phyloP scores from a whole-genome alignment of 2,113 vertebrate species.

The Cynoglossus semilaevis region DNA sequence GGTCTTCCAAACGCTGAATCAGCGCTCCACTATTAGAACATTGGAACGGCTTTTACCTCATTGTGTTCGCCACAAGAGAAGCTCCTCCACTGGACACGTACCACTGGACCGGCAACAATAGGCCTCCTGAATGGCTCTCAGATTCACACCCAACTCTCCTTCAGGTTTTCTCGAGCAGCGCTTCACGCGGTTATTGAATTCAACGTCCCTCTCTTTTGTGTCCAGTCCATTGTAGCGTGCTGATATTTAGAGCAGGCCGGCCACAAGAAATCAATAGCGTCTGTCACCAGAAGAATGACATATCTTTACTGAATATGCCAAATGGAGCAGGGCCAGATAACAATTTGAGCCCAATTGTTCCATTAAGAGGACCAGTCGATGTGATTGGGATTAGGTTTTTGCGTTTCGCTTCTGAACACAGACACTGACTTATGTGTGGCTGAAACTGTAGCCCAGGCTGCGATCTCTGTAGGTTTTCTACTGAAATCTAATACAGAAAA shows the following conservation, averaged over 20 bases:
- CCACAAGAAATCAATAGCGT: conserved; percentile 63
- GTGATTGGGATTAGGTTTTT: conserved; percentile 32
- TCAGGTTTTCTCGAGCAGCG: conserved; percentile 35
- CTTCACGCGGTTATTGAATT: conserved; percentile 40
- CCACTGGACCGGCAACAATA: conserved; percentile 40
- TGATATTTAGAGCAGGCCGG: conserved; percentile 54
- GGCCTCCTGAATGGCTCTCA: conserved; percentile 35
- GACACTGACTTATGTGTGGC: conserved; percentile 25
- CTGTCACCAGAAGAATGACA: conserved; percentile 64
- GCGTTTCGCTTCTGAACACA: conserved; percentile 23
- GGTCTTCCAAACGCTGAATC: no score
- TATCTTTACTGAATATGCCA: conserved; percentile 50
- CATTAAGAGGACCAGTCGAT: conserved; percentile 44
- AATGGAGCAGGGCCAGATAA: conserved; percentile 50
- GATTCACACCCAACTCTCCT: conserved; percentile 38
- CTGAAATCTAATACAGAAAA: background rate
- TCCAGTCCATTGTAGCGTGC: conserved; percentile 36
- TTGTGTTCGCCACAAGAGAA: conserved; percentile 18
- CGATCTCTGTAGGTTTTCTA: background rate
- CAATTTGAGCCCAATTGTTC: conserved; percentile 46
- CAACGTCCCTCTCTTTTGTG: conserved; percentile 45
- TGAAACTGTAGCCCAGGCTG: background rate
- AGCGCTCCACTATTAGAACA: no score
- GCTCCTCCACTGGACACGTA: conserved; percentile 28
- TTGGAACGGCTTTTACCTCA: background rate